phyloP scores from a whole-genome alignment of 2,113 vertebrate species.

The Ictalurus furcatus region DNA sequence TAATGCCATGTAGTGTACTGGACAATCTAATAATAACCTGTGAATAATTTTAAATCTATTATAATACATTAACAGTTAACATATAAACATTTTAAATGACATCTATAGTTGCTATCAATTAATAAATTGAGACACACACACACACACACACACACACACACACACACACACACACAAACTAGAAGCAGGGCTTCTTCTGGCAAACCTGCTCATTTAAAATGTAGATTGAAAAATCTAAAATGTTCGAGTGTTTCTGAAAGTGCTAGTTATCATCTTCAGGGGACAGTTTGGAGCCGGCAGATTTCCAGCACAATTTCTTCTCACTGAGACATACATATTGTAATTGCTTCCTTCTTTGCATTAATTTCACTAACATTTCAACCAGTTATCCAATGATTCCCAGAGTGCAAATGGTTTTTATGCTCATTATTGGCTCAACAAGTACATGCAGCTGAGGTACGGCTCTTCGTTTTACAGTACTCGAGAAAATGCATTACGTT shows the following conservation, averaged over 20 bases:
- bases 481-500: not conserved
- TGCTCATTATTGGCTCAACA: constrained; percentile 27
- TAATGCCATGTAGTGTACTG: not conserved
- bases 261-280: not conserved
- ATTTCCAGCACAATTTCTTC: constrained; percentile 1
- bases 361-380: constrained; percentile 16
- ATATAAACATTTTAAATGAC: not conserved
- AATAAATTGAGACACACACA: no score
- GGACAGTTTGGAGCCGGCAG: not conserved
- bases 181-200: not conserved
- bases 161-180: not conserved
- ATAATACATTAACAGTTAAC: not conserved
- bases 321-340: not conserved
- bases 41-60: not conserved
- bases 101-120: no score
- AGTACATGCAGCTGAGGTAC: not conserved
- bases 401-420: constrained; percentile 24
- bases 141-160: no score
- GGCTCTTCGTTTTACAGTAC: constrained; percentile 1
- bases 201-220: constrained; percentile 28
- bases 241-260: not conserved
- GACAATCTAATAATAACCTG: not conserved
- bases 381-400: constrained; percentile 20
- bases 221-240: constrained; percentile 32
- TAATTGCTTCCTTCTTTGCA: constrained; percentile 21